A percentile compares a stretch with the other conserved stretches of the same genome.
Evolutionary conservation across 2,888 invertebrate genomes (phyloP).

Genomic region (Cephus rjabovi): DNA sequence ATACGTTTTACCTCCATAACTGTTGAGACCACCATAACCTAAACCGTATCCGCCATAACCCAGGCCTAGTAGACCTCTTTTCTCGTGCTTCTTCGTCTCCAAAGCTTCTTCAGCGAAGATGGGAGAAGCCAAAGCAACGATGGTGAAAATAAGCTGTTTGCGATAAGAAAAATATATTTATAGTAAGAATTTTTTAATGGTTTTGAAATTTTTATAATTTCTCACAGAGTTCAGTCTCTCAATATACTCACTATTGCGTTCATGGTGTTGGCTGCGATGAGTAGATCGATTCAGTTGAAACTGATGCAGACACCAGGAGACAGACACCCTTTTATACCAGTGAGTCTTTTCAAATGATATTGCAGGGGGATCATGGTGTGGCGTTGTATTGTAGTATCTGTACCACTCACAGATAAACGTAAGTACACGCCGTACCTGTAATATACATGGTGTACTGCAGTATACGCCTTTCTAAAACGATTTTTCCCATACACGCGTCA

Average conservation of each 20-base stretch:
- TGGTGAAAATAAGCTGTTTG: constrained; percentile 38
- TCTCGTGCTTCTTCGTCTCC: constrained; percentile 47
- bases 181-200: background rate
- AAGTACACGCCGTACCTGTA: constrained; percentile 19
- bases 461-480: constrained; percentile 56
- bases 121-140: constrained; percentile 45
- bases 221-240: background rate
- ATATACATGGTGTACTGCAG: constrained; percentile 18
- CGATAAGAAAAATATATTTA: background rate
- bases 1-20: constrained; percentile 17
- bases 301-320: constrained; percentile 49
- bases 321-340: constrained; percentile 57
- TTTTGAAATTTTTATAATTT: constrained; percentile 3
- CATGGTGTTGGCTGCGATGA: constrained; percentile 43
- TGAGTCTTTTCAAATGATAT: constrained; percentile 38
- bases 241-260: constrained; percentile 52
- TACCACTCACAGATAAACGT: constrained; percentile 19
- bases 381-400: constrained; percentile 27
- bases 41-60: constrained; percentile 33
- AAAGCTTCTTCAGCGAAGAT: constrained; percentile 42
- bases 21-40: constrained; percentile 25
- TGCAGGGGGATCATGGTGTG: constrained; percentile 30
- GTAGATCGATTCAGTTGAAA: constrained; percentile 44
- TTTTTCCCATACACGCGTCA: constrained; percentile 40
- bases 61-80: constrained; percentile 44